Evolutionary conservation across 1,140 invertebrate species (phyloP).

Genomic region (Manduca sexta): DNA sequence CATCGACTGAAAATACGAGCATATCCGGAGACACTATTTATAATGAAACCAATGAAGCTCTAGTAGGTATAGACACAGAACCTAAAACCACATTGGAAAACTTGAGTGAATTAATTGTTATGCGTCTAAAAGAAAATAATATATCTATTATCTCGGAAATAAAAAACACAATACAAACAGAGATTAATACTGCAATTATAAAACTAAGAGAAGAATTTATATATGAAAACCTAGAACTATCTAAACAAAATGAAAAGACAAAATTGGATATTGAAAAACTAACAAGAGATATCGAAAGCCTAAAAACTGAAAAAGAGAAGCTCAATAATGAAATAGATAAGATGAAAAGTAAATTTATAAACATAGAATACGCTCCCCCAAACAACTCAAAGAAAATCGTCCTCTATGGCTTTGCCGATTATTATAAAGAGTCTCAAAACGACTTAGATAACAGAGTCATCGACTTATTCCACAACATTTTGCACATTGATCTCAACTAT

Average conservation of each 20-base stretch:
- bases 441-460: slow-evolving; percentile 6
- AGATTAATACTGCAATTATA: slow-evolving; percentile 8
- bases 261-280: slow-evolving; percentile 4
- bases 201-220: slow-evolving; percentile 6
- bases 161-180: slow-evolving; percentile 9
- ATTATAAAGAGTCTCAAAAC: slow-evolving; percentile 1
- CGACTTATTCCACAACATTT: slow-evolving; percentile 6
- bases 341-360: not conserved
- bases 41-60: no score
- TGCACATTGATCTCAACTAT: slow-evolving; percentile 6
- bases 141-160: slow-evolving; percentile 4
- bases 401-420: slow-evolving; percentile 7
- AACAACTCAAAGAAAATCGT: slow-evolving; percentile 10
- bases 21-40: no score
- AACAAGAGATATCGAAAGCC: not conserved
- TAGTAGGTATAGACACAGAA: no score
- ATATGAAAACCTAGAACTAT: slow-evolving; percentile 1
- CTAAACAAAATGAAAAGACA: slow-evolving; percentile 3
- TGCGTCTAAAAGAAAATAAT: slow-evolving; percentile 11
- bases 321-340: slow-evolving; percentile 2
- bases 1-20: no score
- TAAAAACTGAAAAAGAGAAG: no score
- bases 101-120: slow-evolving; percentile 1
- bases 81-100: not conserved
- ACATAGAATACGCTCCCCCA: not conserved